Percentiles rank a stretch among this genome's conserved stretches.
Evolutionary conservation across 2,113 vertebrate genomes (phyloP).

Genomic region (Corydoras sp.): DNA sequence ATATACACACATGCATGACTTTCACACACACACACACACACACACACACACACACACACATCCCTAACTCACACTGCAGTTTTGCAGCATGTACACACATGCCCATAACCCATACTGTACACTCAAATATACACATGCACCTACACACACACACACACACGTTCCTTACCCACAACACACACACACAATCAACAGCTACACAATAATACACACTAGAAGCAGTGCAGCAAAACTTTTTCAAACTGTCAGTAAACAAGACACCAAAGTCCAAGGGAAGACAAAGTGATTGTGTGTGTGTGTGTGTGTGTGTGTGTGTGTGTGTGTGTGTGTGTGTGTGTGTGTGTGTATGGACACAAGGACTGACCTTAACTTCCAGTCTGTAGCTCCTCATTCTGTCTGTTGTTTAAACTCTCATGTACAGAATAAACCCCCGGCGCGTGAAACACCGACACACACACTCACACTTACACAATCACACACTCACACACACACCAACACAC

Average conservation of each 20-base stretch:
- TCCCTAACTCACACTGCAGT: background rate
- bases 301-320: slow-evolving; percentile 1
- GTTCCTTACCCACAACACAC: background rate
- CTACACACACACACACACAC: slow-evolving; percentile 10
- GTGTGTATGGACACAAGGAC: background rate
- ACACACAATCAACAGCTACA: background rate
- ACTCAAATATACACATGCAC: background rate
- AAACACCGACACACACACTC: no score
- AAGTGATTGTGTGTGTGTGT: background rate
- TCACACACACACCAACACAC: no score
- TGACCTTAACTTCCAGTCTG: slow-evolving; percentile 30
- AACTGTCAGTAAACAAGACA: no score
- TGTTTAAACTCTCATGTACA: background rate
- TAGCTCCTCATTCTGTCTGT: slow-evolving; percentile 7
- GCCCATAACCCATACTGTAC: background rate
- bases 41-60: slow-evolving; percentile 16
- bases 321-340: background rate
- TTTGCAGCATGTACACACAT: background rate
- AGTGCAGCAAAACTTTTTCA: no score
- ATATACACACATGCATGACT: no score
- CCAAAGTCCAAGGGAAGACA: no score
- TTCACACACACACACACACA: slow-evolving; percentile 14
- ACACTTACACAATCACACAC: no score
- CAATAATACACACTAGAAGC: background rate
- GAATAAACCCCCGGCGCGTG: background rate